Conservation (phyloP, 2,113 vertebrate species). For the Buteo buteo region DNA sequence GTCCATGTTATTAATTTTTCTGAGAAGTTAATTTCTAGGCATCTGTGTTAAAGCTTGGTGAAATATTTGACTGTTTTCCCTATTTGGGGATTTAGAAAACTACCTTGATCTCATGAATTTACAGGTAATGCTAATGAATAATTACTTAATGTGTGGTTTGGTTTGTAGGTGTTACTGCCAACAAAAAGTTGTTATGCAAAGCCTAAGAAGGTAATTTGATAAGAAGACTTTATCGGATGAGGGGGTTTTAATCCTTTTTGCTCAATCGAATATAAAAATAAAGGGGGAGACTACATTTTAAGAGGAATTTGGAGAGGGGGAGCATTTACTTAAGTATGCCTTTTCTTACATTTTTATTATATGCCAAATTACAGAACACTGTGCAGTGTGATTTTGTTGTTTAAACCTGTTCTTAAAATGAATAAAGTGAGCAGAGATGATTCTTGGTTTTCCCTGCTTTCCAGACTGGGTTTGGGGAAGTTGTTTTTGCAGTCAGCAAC, state of each 20-base stretch:
- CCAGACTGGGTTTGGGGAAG: neutral
- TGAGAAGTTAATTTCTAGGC: constrained; percentile 19
- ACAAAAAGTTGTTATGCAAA: constrained; percentile 60
- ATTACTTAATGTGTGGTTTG: constrained; percentile 58
- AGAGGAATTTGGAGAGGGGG: constrained; percentile 5
- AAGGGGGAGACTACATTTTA: neutral
- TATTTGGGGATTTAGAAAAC: constrained; percentile 33
- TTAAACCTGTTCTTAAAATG: neutral
- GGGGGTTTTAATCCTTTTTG: constrained; percentile 25
- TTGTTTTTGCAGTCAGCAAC: neutral
- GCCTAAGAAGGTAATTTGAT: constrained; percentile 51
- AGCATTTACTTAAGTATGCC: neutral
- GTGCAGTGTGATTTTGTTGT: neutral
- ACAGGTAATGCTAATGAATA: constrained; percentile 46
- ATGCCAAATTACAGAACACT: neutral
- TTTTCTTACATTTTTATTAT: constrained; percentile 19
- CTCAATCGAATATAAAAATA: neutral
- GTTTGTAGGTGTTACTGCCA: constrained; percentile 54
- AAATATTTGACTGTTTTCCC: constrained; percentile 28
- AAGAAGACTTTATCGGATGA: constrained; percentile 2
- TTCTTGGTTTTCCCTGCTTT: neutral
- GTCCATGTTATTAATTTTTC: neutral
- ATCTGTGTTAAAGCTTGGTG: constrained; percentile 22
- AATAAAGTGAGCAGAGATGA: neutral
- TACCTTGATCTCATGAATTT: constrained; percentile 42